A percentile compares a stretch with the other conserved stretches of the same genome.
Conservation (phyloP, 2,888 invertebrate genomes). For the Cyclophora punctaria region DNA sequence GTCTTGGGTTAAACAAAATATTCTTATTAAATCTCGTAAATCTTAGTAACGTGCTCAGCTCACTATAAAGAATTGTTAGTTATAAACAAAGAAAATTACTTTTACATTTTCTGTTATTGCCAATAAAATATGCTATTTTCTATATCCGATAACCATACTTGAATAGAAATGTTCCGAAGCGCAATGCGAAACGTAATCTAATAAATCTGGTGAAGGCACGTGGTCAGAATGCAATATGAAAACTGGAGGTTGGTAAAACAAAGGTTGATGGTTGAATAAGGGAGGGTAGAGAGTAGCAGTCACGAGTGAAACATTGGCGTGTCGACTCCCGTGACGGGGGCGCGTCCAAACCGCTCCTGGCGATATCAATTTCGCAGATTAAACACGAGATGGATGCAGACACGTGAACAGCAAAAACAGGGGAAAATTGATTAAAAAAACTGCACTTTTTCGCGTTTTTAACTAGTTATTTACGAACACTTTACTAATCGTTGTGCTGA, state of each 20-base stretch:
- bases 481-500: no score
- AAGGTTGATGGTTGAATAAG: conserved; percentile 48
- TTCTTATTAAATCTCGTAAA: no score
- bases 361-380: conserved; percentile 50
- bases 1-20: no score
- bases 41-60: no score
- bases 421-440: no score
- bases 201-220: conserved; percentile 38
- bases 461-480: no score
- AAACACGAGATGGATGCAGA: conserved; percentile 22
- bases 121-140: background rate
- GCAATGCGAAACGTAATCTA: conserved; percentile 31
- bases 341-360: conserved; percentile 24
- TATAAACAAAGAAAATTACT: no score
- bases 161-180: conserved; percentile 19
- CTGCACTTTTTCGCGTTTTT: no score
- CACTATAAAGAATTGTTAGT: no score
- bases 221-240: conserved; percentile 43
- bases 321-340: conserved; percentile 41
- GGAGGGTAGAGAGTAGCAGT: conserved; percentile 39
- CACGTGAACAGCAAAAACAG: background rate
- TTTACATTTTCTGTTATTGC: no score
- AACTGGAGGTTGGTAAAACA: conserved; percentile 46
- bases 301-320: conserved; percentile 49
- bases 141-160: conserved; percentile 8